A percentile compares a stretch with the other conserved stretches of the same genome.
Evolutionary conservation across 2,888 invertebrate genomes (phyloP).

Genomic region (Oscheius sp.): DNA sequence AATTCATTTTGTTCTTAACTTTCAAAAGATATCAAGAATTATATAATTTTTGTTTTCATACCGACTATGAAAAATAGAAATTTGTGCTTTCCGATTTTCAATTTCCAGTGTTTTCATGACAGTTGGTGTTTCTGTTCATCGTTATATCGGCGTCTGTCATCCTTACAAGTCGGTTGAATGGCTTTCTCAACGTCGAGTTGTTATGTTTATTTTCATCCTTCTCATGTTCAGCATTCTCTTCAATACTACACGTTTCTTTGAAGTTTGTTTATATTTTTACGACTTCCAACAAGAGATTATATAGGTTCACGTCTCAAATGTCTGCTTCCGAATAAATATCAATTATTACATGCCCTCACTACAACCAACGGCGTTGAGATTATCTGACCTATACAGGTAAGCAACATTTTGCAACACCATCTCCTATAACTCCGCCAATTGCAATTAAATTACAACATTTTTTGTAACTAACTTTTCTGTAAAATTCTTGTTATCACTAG

Average conservation of each 20-base stretch:
- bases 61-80: too few relatives aligned
- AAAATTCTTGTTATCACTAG: too few relatives aligned
- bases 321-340: slow-evolving; percentile 63
- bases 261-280: slow-evolving; percentile 38
- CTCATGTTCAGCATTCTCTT: slow-evolving; percentile 57
- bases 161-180: slow-evolving; percentile 58
- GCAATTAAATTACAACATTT: too few relatives aligned
- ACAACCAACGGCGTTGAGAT: slow-evolving; percentile 48
- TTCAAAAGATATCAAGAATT: too few relatives aligned
- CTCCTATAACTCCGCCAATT: too few relatives aligned
- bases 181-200: slow-evolving; percentile 50
- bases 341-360: slow-evolving; percentile 59
- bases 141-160: slow-evolving; percentile 66
- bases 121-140: slow-evolving; percentile 64
- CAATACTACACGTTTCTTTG: slow-evolving; percentile 63
- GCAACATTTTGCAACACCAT: too few relatives aligned
- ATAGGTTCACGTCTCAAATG: slow-evolving; percentile 60
- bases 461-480: too few relatives aligned
- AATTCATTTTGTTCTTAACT: not conserved
- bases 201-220: slow-evolving; percentile 52
- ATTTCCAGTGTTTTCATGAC: slow-evolving; percentile 68
- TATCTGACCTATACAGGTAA: slow-evolving; percentile 42
- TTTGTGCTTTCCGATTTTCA: too few relatives aligned
- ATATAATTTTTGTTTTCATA: too few relatives aligned
- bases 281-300: not conserved